Conservation (phyloP, 1,140 invertebrate genomes). For the Globodera rostochiensis region DNA sequence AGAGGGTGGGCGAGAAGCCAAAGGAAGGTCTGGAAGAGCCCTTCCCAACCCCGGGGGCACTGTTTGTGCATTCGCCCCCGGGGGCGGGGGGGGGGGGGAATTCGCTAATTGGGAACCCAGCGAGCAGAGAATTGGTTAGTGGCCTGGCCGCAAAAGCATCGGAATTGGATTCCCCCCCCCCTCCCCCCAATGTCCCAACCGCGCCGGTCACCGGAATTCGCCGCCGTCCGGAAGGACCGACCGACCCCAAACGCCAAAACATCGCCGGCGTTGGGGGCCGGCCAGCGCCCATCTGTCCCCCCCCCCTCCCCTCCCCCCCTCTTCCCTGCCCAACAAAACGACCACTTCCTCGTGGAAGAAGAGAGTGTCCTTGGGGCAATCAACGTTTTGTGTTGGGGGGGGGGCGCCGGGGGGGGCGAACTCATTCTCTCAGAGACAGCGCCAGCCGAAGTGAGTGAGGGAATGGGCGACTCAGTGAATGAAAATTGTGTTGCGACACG, state of each 20-base stretch:
- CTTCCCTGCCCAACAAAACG: background rate
- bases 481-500: background rate
- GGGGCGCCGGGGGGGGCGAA: background rate
- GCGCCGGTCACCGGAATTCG: background rate
- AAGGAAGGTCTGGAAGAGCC: slow-evolving; percentile 1
- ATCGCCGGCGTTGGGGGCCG: background rate
- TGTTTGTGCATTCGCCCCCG: background rate
- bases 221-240: background rate
- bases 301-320: background rate
- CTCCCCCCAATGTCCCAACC: background rate
- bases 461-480: no score
- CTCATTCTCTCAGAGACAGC: background rate
- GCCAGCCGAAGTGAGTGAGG: background rate
- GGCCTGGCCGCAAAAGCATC: background rate
- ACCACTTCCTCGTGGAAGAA: background rate
- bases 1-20: no score
- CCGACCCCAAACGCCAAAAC: background rate
- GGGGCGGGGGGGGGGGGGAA: background rate
- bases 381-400: background rate
- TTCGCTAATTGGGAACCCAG: background rate
- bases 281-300: background rate
- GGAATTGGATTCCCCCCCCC: background rate
- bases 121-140: background rate
- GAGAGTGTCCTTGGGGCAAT: background rate
- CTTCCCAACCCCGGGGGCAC: background rate